phyloP scores from a whole-genome alignment of 2,113 vertebrate genomes.

The Phodopus roborovskii region DNA sequence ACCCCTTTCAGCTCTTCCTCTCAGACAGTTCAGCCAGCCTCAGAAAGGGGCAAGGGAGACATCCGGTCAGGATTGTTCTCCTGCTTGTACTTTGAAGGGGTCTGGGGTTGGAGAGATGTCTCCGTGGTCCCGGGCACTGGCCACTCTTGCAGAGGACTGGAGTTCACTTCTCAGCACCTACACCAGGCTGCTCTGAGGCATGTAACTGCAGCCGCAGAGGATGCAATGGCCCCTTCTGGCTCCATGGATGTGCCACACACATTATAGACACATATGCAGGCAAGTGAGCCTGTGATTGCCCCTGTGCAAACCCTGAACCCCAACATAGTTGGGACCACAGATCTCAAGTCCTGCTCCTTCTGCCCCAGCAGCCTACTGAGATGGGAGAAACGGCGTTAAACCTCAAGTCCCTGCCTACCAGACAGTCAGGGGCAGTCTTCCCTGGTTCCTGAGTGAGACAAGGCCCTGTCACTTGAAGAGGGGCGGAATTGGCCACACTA shows the following conservation, averaged over 20 bases:
- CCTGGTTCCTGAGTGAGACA: rapidly evolving
- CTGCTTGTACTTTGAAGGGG: neutral
- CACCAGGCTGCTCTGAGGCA: neutral
- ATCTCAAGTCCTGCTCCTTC: neutral
- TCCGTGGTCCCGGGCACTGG: neutral
- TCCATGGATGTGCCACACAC: neutral
- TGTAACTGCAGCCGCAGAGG: no score
- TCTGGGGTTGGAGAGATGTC: neutral
- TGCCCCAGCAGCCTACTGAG: rapidly evolving
- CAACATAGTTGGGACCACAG: neutral
- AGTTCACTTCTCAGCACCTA: neutral
- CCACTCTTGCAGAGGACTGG: neutral
- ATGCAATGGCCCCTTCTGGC: neutral
- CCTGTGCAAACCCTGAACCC: neutral
- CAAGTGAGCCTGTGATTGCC: neutral
- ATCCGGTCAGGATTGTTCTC: neutral
- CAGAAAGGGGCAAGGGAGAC: neutral
- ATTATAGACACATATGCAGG: neutral
- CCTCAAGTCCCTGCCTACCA: neutral
- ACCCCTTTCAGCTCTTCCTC: neutral
- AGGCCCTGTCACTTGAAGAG: neutral
- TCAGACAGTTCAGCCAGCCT: neutral
- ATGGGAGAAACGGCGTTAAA: neutral
- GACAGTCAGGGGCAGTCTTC: neutral
- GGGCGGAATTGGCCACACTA: rapidly evolving